phyloP scores from a whole-genome alignment of 2,113 vertebrate species.

The Takifugu flavidus region DNA sequence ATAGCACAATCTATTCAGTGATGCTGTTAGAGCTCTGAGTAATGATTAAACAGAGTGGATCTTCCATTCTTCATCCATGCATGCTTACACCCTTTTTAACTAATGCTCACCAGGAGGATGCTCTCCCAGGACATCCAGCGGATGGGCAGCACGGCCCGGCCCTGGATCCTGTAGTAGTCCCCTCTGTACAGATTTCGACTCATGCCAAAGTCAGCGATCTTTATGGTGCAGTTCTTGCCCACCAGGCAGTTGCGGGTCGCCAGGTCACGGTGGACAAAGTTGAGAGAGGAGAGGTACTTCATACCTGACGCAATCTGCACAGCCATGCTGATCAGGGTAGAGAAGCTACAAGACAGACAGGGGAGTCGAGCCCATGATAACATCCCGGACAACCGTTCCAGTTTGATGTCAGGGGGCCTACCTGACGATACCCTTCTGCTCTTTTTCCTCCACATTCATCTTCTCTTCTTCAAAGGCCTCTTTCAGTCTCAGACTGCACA shows the following conservation, averaged over 20 bases:
- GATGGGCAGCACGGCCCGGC: conserved; percentile 94
- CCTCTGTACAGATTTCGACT: conserved; percentile 96
- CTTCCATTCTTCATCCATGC: not conserved
- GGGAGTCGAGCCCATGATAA: not conserved
- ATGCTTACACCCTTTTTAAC: not conserved
- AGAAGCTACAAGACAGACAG: conserved; percentile 44
- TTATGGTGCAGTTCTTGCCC: conserved; percentile 91
- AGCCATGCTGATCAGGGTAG: conserved; percentile 83
- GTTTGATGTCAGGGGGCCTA: conserved; percentile 43
- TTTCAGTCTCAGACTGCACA: conserved; percentile 82
- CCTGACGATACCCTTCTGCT: conserved; percentile 73
- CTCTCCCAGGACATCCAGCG: conserved; percentile 99
- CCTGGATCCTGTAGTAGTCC: conserved; percentile 97
- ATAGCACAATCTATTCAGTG: not conserved
- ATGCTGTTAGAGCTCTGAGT: no score
- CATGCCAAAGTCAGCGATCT: conserved; percentile 98
- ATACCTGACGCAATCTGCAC: conserved; percentile 93
- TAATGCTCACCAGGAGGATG: conserved; percentile 83
- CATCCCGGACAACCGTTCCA: not conserved
- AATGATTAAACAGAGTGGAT: not conserved
- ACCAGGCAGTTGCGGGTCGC: conserved; percentile 97
- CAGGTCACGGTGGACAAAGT: conserved; percentile 96
- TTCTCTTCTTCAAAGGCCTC: conserved; percentile 28
- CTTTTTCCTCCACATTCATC: conserved; percentile 22
- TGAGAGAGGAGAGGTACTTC: conserved; percentile 95